A percentile compares a stretch with the other conserved stretches of the same genome.
Conservation (phyloP, 2,797 vertebrate genomes). For the Sebastes minor region DNA sequence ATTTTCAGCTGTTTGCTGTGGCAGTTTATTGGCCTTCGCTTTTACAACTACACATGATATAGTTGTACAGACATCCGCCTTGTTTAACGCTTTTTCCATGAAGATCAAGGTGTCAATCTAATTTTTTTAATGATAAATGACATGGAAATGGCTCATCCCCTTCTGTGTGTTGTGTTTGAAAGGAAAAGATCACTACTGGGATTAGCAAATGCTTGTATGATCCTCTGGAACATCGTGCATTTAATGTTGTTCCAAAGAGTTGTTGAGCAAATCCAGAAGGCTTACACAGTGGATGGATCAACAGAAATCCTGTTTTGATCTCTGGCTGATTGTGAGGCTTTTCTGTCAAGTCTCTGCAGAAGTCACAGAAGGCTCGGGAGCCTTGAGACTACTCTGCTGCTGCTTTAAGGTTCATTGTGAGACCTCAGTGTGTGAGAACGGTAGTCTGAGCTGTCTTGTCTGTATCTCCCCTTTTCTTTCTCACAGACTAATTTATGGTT, state of each 20-base stretch:
- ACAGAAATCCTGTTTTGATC: slow-evolving; percentile 56
- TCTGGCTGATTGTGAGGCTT: slow-evolving; percentile 57
- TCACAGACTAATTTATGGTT: slow-evolving; percentile 63
- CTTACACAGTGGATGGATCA: slow-evolving; percentile 55
- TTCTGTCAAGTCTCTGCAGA: slow-evolving; percentile 49
- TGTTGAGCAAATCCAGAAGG: slow-evolving; percentile 49
- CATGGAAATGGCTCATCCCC: slow-evolving; percentile 34
- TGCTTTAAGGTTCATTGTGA: slow-evolving; percentile 32
- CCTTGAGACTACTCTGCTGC: background rate
- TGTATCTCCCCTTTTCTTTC: slow-evolving; percentile 43
- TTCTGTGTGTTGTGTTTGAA: slow-evolving; percentile 29
- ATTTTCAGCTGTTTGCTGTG: slow-evolving; percentile 41
- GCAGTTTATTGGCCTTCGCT: slow-evolving; percentile 18
- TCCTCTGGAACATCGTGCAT: slow-evolving; percentile 45
- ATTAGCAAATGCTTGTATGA: slow-evolving; percentile 31
- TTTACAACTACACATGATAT: slow-evolving; percentile 1
- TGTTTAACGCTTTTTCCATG: slow-evolving; percentile 17
- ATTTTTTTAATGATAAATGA: slow-evolving; percentile 33
- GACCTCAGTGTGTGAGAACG: slow-evolving; percentile 36
- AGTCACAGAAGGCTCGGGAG: slow-evolving; percentile 30
- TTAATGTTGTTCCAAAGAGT: slow-evolving; percentile 55
- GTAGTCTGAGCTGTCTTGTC: slow-evolving; percentile 56
- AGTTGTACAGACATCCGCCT: background rate
- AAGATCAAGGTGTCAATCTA: slow-evolving; percentile 19
- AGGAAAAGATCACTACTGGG: slow-evolving; percentile 36